Evolutionary conservation across 2,888 invertebrate genomes (phyloP), one percentile per base, ranked within the genome.

Genomic region (Clanis bilineata): DNA sequence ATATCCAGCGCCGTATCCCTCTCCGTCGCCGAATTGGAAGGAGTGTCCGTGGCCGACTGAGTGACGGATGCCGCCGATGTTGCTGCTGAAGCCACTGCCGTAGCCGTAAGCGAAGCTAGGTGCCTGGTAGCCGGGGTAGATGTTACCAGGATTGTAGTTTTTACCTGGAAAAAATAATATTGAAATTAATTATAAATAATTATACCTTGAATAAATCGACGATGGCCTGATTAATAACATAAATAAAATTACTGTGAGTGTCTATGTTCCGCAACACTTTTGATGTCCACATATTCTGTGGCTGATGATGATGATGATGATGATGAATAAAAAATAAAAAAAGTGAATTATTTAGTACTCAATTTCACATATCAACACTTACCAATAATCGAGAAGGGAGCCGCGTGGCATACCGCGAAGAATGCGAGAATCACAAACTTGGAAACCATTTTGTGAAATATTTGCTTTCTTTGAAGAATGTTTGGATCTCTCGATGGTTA

Each of bases 1-100:
- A 23, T 77, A 61, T 36, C 88, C 89, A 2, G 73, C 66, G 39
- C 88, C 90, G 61, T 83, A 88, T 0, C 90, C 89, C 45, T 79
- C 68, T 0, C 77, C 88, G 10, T 82, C 82, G 4, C 88, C 90
- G 56, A 74, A 80, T 58, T 79, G 77, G 80, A 85, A 87, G 38
- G 90, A 76, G 18, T 79, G 67, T 0, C 90, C 87, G 57, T 86
- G 79, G 56, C 89, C 82, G 22, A 79, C 76, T 9, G 90, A 84
- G 60, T 90, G 88, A 15, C 80, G 79, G 64, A 91, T 82, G 38
- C 91, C 91, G 0, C 85, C 90, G 62, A 91, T 83, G 73, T 88
- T 86, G 74, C 83, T 87, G 71, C 84, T 83, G 69, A 90, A 86
- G 6, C 90, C 91, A 59, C 84, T 86, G 54, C 91, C 91, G 57